A percentile compares a stretch with the other conserved stretches of the same genome.
phyloP scores from a whole-genome alignment of 2,888 invertebrate species.

The Drosophila helvetica region DNA sequence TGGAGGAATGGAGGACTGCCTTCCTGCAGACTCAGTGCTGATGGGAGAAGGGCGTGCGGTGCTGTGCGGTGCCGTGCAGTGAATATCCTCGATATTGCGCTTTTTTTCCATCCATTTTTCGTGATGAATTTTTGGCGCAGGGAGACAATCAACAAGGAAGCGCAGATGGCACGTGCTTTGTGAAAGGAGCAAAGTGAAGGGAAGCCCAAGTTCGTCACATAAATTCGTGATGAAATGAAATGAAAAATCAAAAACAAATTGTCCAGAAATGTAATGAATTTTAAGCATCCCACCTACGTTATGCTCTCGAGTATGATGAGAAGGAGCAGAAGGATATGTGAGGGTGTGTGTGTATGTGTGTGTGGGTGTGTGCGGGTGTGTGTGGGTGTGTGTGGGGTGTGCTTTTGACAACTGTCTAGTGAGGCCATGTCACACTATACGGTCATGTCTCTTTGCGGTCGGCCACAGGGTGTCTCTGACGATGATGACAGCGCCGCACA shows the following conservation, averaged over 20 bases:
- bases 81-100: slow-evolving; percentile 46
- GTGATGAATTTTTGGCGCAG: slow-evolving; percentile 51
- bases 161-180: slow-evolving; percentile 47
- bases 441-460: slow-evolving; percentile 78
- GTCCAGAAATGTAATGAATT: slow-evolving; percentile 77
- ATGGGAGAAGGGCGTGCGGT: slow-evolving; percentile 17
- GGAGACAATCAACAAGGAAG: slow-evolving; percentile 63
- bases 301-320: slow-evolving; percentile 16
- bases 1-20: slow-evolving; percentile 4
- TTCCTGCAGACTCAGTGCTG: background rate
- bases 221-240: slow-evolving; percentile 70
- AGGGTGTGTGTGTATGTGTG: slow-evolving; percentile 8
- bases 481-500: slow-evolving; percentile 45
- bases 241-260: slow-evolving; percentile 78
- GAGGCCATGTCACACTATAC: slow-evolving; percentile 76
- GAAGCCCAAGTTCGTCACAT: slow-evolving; percentile 50
- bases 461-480: slow-evolving; percentile 77
- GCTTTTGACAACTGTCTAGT: slow-evolving; percentile 75
- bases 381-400: slow-evolving; percentile 50
- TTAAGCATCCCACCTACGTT: slow-evolving; percentile 69
- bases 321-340: slow-evolving; percentile 34
- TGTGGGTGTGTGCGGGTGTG: slow-evolving; percentile 18
- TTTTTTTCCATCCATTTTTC: slow-evolving; percentile 32
- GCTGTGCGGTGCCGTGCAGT: slow-evolving; percentile 51
- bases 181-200: slow-evolving; percentile 4